phyloP scores from a whole-genome alignment of 2,888 invertebrate species.

The Blera fallax region DNA sequence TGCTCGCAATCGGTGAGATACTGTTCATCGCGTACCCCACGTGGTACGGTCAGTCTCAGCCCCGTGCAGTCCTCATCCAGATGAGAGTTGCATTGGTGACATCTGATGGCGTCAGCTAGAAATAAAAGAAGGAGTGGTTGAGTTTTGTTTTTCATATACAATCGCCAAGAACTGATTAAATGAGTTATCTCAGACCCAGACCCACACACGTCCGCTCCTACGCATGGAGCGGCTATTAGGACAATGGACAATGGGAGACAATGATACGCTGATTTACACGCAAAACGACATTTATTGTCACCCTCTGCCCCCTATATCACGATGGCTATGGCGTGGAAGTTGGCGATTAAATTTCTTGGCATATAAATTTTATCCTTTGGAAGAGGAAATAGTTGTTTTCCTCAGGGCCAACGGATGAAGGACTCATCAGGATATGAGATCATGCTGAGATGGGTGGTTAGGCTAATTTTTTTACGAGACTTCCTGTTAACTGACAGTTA shows the following conservation, averaged over 20 bases:
- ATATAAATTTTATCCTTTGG: slow-evolving; percentile 1
- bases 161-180: neutral
- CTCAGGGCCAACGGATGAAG: slow-evolving; percentile 2
- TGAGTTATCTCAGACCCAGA: neutral
- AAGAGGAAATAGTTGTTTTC: neutral
- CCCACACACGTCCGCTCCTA: neutral
- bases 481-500: slow-evolving; percentile 4
- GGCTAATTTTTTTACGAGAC: neutral
- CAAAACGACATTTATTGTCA: slow-evolving; percentile 29
- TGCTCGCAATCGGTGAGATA: slow-evolving; percentile 82
- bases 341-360: slow-evolving; percentile 40
- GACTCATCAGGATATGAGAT: slow-evolving; percentile 17
- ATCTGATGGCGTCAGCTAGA: slow-evolving; percentile 84
- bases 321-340: slow-evolving; percentile 3
- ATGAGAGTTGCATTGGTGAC: slow-evolving; percentile 89
- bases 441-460: neutral
- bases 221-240: neutral
- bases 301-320: slow-evolving; percentile 3
- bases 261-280: slow-evolving; percentile 48
- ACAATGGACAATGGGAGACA: slow-evolving; percentile 7
- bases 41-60: slow-evolving; percentile 83
- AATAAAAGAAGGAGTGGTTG: slow-evolving; percentile 33
- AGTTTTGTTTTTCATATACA: slow-evolving; percentile 73
- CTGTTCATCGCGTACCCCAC: slow-evolving; percentile 79
- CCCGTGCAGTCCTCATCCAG: slow-evolving; percentile 86